Evolutionary conservation across 2,797 vertebrate species (phyloP).

Genomic region (Mallotus villosus): DNA sequence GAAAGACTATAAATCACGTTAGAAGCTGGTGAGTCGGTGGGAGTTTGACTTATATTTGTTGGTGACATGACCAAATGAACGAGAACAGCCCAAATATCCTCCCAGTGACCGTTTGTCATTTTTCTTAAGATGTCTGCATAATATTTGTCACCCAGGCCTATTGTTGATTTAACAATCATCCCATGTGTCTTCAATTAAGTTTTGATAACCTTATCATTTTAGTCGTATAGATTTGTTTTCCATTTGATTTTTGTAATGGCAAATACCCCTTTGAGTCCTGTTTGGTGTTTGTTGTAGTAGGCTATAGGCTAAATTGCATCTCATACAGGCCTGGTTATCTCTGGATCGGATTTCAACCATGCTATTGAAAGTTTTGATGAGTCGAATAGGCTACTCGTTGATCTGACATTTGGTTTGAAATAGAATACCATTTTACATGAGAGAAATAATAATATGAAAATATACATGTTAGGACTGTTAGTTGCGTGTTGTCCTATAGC

Average conservation of each 20-base stretch:
- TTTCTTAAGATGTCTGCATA: background rate
- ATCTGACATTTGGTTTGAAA: too few relatives aligned
- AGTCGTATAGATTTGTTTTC: background rate
- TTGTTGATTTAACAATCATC: too few relatives aligned
- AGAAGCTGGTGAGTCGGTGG: conserved; percentile 39
- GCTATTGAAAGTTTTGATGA: background rate
- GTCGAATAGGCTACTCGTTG: too few relatives aligned
- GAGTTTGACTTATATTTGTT: conserved; percentile 55
- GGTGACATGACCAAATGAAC: conserved; percentile 60
- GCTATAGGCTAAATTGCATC: background rate
- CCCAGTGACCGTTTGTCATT: conserved; percentile 43
- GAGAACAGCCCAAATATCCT: conserved; percentile 30
- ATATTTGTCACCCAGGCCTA: background rate
- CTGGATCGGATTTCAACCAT: too few relatives aligned
- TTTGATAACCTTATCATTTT: conserved; percentile 4
- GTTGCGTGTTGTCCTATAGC: background rate
- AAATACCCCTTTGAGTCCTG: background rate
- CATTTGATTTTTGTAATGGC: background rate
- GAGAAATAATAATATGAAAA: background rate
- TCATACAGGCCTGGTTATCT: too few relatives aligned
- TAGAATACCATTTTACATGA: too few relatives aligned
- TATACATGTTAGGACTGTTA: background rate
- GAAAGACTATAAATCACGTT: conserved; percentile 67
- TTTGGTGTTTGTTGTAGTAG: too few relatives aligned
- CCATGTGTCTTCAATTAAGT: background rate